Conservation (phyloP, 2,888 invertebrate genomes). For the Acleris sparsana region DNA sequence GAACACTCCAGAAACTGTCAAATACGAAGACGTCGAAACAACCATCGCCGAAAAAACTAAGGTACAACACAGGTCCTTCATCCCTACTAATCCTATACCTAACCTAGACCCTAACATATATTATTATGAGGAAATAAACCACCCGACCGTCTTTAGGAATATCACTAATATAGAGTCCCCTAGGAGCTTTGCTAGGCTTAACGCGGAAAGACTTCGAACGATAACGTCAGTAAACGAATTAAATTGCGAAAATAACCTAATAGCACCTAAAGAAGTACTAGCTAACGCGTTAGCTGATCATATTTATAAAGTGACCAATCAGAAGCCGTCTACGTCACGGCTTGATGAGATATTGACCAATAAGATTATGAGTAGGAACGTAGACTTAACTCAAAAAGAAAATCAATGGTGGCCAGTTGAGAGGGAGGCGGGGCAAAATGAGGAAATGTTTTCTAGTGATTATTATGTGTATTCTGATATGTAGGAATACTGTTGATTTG, state of each 20-base stretch:
- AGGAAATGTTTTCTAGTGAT: constrained; percentile 64
- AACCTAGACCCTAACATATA: constrained; percentile 48
- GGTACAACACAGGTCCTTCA: constrained; percentile 81
- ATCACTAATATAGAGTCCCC: constrained; percentile 71
- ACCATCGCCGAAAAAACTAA: constrained; percentile 73
- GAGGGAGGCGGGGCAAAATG: constrained; percentile 59
- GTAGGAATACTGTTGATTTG: constrained; percentile 22
- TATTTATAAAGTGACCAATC: constrained; percentile 81
- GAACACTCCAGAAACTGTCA: constrained; percentile 68
- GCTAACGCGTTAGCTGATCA: constrained; percentile 77
- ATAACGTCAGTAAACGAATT: constrained; percentile 66
- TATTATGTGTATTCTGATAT: constrained; percentile 67
- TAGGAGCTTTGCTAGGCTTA: constrained; percentile 69
- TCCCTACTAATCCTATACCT: constrained; percentile 75
- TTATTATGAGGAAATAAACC: constrained; percentile 49
- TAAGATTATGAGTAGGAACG: constrained; percentile 63
- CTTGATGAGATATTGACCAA: constrained; percentile 77
- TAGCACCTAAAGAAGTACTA: constrained; percentile 76
- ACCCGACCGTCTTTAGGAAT: constrained; percentile 59
- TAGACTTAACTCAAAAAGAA: constrained; percentile 58
- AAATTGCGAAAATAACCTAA: constrained; percentile 59
- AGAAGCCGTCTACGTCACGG: constrained; percentile 75
- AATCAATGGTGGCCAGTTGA: constrained; percentile 73
- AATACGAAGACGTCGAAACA: constrained; percentile 69
- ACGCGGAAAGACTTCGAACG: constrained; percentile 73